phyloP scores from a whole-genome alignment of 2,113 vertebrate species.

The Tamias sibiricus region DNA sequence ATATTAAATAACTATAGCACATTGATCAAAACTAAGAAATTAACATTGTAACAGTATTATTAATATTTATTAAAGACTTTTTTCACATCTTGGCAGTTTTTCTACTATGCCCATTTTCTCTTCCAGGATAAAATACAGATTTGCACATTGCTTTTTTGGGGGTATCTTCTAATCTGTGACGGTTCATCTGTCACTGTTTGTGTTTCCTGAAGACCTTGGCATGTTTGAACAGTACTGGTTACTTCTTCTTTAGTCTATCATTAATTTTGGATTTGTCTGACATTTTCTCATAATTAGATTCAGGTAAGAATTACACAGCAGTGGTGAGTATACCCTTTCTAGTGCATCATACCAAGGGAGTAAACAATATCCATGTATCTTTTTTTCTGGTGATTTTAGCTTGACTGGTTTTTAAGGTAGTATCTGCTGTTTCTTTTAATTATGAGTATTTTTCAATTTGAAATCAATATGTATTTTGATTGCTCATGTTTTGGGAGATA shows the following conservation, averaged over 20 bases:
- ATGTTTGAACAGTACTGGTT: background rate
- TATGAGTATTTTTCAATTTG: background rate
- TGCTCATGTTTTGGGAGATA: background rate
- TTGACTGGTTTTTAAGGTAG: background rate
- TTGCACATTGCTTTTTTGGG: background rate
- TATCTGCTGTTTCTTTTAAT: background rate
- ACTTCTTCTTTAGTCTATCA: slow-evolving; percentile 2
- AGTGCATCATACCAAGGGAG: background rate
- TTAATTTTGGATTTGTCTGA: background rate
- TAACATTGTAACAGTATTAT: background rate
- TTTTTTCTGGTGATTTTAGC: background rate
- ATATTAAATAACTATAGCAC: background rate
- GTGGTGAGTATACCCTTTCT: background rate
- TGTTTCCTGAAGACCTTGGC: background rate
- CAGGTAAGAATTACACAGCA: background rate
- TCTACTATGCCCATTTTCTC: background rate
- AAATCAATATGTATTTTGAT: background rate
- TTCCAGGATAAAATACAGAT: background rate
- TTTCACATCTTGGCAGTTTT: background rate
- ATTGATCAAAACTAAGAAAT: background rate
- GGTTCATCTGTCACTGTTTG: background rate
- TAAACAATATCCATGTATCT: background rate
- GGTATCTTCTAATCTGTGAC: background rate
- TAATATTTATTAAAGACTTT: background rate
- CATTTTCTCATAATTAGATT: background rate